These are phyloP conservation scores for Mythimna pallens DNA, from an alignment of 2,888 invertebrate genomes.

Conservation along the genomic window DNA sequence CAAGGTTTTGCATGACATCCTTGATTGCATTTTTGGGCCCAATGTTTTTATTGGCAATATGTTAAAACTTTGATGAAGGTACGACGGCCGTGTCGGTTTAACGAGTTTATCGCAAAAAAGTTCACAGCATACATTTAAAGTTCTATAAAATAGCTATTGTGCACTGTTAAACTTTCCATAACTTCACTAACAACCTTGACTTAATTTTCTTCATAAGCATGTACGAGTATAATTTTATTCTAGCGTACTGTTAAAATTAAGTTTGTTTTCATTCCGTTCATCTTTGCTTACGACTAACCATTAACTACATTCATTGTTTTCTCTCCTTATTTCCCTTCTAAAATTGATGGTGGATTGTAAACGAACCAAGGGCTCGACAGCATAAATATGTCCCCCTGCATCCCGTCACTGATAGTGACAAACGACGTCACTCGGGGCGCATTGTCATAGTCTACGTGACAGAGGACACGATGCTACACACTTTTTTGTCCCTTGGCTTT, in stretches of 20 bases:
- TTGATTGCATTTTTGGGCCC: background rate
- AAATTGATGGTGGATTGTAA: slow-evolving; percentile 28
- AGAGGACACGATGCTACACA: slow-evolving; percentile 59
- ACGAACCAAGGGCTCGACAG: slow-evolving; percentile 27
- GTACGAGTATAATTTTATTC: background rate
- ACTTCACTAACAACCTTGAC: background rate
- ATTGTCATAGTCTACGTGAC: slow-evolving; percentile 71
- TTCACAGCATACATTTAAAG: slow-evolving; percentile 9
- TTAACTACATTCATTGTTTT: slow-evolving; percentile 9
- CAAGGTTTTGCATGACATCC: background rate
- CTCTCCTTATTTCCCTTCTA: background rate
- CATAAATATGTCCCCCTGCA: slow-evolving; percentile 53
- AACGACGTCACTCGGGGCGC: slow-evolving; percentile 67
- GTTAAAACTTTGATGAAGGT: slow-evolving; percentile 19
- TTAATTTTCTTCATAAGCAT: background rate
- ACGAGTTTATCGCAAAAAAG: slow-evolving; percentile 10
- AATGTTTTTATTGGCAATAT: slow-evolving; percentile 10
- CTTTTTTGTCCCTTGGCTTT: slow-evolving; percentile 25
- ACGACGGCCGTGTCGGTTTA: background rate
- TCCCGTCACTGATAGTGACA: slow-evolving; percentile 73
- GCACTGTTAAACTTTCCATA: slow-evolving; percentile 14
- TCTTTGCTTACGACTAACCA: background rate
- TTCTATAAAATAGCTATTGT: slow-evolving; percentile 1
- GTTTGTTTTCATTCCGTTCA: background rate
- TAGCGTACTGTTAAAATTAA: background rate